Percentiles rank a stretch among this genome's conserved stretches.
These are phyloP conservation scores for Heliconius melpomene DNA, from an alignment of 1,140 invertebrate species.

Conservation along the genomic window DNA sequence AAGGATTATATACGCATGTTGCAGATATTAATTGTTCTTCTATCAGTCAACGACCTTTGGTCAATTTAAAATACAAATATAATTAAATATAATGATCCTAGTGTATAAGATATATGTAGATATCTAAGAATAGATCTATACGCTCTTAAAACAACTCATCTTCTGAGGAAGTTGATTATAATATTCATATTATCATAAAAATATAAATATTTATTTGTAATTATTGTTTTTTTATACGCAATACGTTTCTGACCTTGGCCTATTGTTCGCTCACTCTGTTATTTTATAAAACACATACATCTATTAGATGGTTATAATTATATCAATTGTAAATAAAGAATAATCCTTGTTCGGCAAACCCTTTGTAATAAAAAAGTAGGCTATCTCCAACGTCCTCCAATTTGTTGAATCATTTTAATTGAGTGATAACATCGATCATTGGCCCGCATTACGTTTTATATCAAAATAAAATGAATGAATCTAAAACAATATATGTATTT, in stretches of 20 bases:
- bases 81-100: neutral
- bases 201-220: neutral
- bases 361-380: conserved; percentile 32
- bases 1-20: neutral
- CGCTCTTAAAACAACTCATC: neutral
- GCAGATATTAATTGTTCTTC: neutral
- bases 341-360: conserved; percentile 32
- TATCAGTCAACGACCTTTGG: neutral
- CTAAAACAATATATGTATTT: neutral
- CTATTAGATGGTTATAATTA: conserved; percentile 21
- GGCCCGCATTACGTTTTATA: neutral
- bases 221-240: neutral
- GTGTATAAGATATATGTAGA: neutral
- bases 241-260: conserved; percentile 22
- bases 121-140: neutral
- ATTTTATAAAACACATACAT: conserved; percentile 14
- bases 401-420: conserved; percentile 30
- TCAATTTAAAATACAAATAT: neutral
- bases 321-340: conserved; percentile 41
- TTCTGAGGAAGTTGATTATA: neutral
- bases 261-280: conserved; percentile 14
- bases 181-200: neutral
- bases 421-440: conserved; percentile 25
- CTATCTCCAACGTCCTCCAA: conserved; percentile 31
- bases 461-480: neutral